These are phyloP conservation scores for Mnemiopsis leidyi DNA, from an alignment of 37 sponge, comb jelly and placozoan species.

Conservation along the genomic window DNA sequence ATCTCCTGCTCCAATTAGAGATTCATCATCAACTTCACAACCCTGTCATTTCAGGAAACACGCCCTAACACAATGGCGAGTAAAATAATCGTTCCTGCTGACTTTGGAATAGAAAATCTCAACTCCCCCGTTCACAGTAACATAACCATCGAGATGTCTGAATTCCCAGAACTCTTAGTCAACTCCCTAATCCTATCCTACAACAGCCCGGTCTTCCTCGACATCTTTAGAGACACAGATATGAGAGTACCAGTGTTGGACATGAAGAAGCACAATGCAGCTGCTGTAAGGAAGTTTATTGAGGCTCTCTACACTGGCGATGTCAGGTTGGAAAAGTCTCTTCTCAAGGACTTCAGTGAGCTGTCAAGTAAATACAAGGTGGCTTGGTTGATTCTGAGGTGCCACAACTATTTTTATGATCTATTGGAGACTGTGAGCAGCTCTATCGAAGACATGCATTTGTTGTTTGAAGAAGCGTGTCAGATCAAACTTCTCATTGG, in stretches of 20 bases:
- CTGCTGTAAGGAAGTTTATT: neutral
- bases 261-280: neutral
- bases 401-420: neutral
- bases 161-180: neutral
- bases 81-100: conserved; percentile 2
- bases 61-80: neutral
- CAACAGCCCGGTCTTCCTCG: conserved; percentile 28
- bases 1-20: too few species aligned
- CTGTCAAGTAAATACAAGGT: conserved; percentile 28
- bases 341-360: conserved; percentile 35
- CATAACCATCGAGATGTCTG: neutral
- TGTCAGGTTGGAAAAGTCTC: neutral
- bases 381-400: neutral
- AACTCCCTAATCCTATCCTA: neutral
- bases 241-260: neutral
- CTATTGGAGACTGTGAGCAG: neutral
- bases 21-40: too few species aligned
- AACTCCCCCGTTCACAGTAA: neutral
- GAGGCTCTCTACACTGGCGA: conserved; percentile 10
- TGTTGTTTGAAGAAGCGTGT: conserved; percentile 38
- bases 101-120: conserved; percentile 38
- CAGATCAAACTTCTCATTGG: neutral
- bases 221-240: neutral
- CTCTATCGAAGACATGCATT: neutral
- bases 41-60: too few species aligned